Percentiles rank a stretch among this genome's conserved stretches.
Conservation (phyloP, 2,113 vertebrate genomes). For the Isichthys henryi region DNA sequence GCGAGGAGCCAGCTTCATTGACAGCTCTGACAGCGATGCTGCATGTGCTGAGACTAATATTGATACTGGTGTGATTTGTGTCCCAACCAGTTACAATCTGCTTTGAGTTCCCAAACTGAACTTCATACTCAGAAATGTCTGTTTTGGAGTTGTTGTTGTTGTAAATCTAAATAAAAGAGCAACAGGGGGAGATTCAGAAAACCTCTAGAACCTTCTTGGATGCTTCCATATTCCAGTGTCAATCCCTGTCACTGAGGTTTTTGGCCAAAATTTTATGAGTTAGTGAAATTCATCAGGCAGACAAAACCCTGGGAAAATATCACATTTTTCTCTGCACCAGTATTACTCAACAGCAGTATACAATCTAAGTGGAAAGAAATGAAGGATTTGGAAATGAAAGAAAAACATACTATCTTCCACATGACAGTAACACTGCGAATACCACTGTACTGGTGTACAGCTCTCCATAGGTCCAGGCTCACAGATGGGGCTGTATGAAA, state of each 20-base stretch:
- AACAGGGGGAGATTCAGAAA: conserved; percentile 9
- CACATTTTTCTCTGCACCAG: not conserved
- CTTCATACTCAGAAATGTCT: conserved; percentile 27
- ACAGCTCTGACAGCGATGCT: conserved; percentile 39
- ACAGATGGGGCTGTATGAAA: conserved; percentile 39
- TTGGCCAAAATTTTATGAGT: not conserved
- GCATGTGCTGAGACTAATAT: conserved; percentile 31
- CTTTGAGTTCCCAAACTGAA: conserved; percentile 37
- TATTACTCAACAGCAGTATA: not conserved
- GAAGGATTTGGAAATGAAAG: not conserved
- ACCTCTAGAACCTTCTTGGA: not conserved
- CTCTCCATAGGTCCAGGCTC: conserved; percentile 50
- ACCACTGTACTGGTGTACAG: conserved; percentile 14
- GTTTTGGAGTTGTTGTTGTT: conserved; percentile 12
- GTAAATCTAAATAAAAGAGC: conserved; percentile 18
- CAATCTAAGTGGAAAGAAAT: not conserved
- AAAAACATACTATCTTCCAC: conserved; percentile 43
- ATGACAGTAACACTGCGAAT: conserved; percentile 38
- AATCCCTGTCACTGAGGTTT: not conserved
- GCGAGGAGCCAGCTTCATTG: not conserved
- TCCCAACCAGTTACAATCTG: conserved; percentile 9
- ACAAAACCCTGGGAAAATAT: not conserved
- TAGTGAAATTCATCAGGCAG: not conserved
- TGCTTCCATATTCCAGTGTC: not conserved
- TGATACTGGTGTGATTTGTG: conserved; percentile 28